These are phyloP conservation scores for Sepioteuthis lessoniana DNA, from an alignment of 2,888 invertebrate species.

Conservation along the genomic window DNA sequence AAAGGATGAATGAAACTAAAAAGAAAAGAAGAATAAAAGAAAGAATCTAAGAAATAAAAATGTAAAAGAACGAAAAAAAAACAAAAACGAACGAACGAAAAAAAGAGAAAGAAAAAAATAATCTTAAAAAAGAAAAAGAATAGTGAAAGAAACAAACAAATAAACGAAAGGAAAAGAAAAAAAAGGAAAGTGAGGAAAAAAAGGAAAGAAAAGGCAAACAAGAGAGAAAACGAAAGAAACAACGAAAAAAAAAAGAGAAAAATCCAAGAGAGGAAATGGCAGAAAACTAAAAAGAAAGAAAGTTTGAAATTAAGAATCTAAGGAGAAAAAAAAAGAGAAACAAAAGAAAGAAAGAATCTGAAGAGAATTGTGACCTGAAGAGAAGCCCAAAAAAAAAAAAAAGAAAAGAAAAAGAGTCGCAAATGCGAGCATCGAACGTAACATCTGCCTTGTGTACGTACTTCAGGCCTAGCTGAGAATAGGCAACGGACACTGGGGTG, in stretches of 20 bases:
- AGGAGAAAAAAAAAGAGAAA: not conserved
- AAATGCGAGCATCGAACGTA: not conserved
- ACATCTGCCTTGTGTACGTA: conserved; percentile 33
- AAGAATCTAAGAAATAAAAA: too few relatives aligned
- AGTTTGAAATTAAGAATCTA: not conserved
- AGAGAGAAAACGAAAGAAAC: not conserved
- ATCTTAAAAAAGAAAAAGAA: too few relatives aligned
- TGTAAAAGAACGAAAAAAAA: too few relatives aligned
- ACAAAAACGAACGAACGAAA: too few relatives aligned
- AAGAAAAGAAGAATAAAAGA: too few relatives aligned
- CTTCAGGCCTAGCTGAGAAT: conserved; percentile 33
- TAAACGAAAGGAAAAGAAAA: not conserved
- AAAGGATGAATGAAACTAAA: too few relatives aligned
- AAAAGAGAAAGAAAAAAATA: too few relatives aligned
- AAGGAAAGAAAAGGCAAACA: not conserved
- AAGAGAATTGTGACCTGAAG: not conserved
- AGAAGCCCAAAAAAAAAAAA: too few relatives aligned
- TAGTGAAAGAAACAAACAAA: not conserved
- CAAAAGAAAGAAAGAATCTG: not conserved
- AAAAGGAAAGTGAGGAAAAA: not conserved
- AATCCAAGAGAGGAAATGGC: too few relatives aligned
- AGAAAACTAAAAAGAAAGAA: not conserved
- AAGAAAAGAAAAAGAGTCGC: not conserved
- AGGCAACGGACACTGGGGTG: not conserved
- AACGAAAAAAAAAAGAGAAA: not conserved